Evolutionary conservation across 2,888 invertebrate species (phyloP).

Genomic region (Germaria angustata): DNA sequence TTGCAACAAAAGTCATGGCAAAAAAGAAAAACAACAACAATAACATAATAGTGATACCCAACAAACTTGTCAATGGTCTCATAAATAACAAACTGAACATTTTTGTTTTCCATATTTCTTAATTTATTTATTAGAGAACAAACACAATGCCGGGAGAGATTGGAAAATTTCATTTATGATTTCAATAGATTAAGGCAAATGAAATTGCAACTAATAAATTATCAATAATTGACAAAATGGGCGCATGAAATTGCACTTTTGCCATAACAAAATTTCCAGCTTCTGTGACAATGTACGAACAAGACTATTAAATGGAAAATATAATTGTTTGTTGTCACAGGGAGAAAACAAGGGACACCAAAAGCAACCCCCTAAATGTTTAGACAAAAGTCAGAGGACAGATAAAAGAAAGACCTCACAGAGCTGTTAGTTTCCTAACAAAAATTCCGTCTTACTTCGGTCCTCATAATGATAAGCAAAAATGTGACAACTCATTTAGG

Average conservation of each 20-base stretch:
- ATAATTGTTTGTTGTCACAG: conserved; percentile 17
- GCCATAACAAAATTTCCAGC: conserved; percentile 43
- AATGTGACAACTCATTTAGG: conserved; percentile 65
- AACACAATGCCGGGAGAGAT: background rate
- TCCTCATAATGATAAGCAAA: conserved; percentile 49
- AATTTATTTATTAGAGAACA: conserved; percentile 32
- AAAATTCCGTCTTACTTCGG: background rate
- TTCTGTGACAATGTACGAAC: conserved; percentile 62
- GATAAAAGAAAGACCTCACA: conserved; percentile 52
- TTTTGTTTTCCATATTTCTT: conserved; percentile 5
- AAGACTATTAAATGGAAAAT: conserved; percentile 55
- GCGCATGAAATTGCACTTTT: conserved; percentile 66
- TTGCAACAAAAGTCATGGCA: conserved; percentile 35
- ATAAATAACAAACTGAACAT: conserved; percentile 52
- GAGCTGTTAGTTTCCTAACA: background rate
- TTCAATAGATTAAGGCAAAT: conserved; percentile 5
- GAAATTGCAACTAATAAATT: conserved; percentile 63
- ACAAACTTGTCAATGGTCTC: conserved; percentile 5
- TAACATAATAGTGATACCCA: background rate
- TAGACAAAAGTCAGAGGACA: conserved; percentile 28
- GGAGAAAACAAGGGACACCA: background rate
- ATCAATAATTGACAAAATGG: conserved; percentile 61
- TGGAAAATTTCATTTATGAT: conserved; percentile 25
- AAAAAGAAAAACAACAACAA: conserved; percentile 7
- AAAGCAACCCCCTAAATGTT: conserved; percentile 43